A percentile compares a stretch with the other conserved stretches of the same genome.
Conservation (phyloP, 2,113 vertebrate genomes). For the Helogale parvula region DNA sequence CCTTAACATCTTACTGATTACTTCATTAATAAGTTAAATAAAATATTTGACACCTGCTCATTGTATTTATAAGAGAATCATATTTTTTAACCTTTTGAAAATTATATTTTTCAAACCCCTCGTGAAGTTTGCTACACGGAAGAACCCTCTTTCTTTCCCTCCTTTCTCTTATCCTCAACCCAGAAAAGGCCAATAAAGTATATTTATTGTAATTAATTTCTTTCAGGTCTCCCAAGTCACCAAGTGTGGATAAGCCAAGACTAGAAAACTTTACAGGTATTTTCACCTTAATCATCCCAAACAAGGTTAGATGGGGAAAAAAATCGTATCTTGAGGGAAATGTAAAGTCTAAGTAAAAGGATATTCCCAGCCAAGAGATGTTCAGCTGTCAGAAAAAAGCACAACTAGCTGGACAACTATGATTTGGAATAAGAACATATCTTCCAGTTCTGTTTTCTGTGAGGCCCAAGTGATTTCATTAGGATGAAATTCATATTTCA, state of each 20-base stretch:
- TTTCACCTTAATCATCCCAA: background rate
- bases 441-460: background rate
- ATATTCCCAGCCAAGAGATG: background rate
- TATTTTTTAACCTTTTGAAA: background rate
- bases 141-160: background rate
- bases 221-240: background rate
- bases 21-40: background rate
- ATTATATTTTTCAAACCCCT: background rate
- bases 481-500: background rate
- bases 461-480: background rate
- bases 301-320: background rate
- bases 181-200: conserved; percentile 1
- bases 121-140: background rate
- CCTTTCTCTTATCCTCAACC: background rate
- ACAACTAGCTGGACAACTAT: background rate
- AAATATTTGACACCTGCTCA: background rate
- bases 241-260: background rate
- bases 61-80: background rate
- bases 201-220: conserved; percentile 31
- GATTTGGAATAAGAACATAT: conserved; percentile 1
- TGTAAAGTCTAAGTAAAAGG: background rate
- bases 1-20: conserved; percentile 28
- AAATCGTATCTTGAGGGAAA: background rate
- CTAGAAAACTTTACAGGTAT: background rate
- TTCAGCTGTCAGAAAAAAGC: background rate